Evolutionary conservation across 1,140 invertebrate genomes (phyloP).

Genomic region (Tachypleus tridentatus): DNA sequence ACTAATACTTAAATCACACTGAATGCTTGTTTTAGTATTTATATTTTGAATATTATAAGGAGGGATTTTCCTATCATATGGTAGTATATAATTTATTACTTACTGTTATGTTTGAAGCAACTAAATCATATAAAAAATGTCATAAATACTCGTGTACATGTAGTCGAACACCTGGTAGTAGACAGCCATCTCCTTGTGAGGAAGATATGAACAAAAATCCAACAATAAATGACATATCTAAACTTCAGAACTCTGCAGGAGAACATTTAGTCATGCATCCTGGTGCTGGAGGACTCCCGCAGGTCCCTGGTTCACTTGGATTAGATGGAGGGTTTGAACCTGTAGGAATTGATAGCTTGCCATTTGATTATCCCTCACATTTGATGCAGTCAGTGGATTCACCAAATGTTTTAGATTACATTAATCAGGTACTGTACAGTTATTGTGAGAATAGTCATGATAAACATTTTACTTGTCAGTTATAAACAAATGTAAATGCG

Average conservation of each 20-base stretch:
- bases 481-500: too few relatives aligned
- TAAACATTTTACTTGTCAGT: background rate
- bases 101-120: too few relatives aligned
- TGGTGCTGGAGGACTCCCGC: background rate
- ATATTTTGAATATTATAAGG: too few relatives aligned
- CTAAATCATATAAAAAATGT: too few relatives aligned
- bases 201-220: constrained; percentile 52
- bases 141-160: too few relatives aligned
- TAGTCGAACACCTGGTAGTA: constrained; percentile 73
- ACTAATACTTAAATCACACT: too few relatives aligned
- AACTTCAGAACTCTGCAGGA: constrained; percentile 1
- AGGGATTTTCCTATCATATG: too few relatives aligned
- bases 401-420: constrained; percentile 37
- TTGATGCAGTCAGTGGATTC: constrained; percentile 36
- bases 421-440: constrained; percentile 26
- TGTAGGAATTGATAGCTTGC: constrained; percentile 32
- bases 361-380: constrained; percentile 34
- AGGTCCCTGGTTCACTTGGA: constrained; percentile 1
- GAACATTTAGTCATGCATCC: constrained; percentile 7
- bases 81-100: too few relatives aligned
- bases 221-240: constrained; percentile 14
- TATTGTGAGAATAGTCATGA: constrained; percentile 6
- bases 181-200: constrained; percentile 78
- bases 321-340: constrained; percentile 27
- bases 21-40: too few relatives aligned